Evolutionary conservation across 2,113 vertebrate species (phyloP).

Genomic region (Trogon melanurus): DNA sequence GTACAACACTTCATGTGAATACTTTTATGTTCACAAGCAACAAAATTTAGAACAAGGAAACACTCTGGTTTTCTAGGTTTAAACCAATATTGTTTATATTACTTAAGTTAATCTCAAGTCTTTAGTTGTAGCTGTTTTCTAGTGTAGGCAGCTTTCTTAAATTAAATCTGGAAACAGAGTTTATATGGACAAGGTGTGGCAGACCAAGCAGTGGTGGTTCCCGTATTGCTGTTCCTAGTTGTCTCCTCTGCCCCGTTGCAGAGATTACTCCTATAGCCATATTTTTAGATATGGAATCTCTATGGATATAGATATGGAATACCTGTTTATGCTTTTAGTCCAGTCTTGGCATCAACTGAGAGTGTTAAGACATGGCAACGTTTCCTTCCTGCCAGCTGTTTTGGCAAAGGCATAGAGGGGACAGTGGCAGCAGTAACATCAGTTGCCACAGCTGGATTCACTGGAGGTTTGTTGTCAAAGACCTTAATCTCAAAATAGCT

Average conservation of each 20-base stretch:
- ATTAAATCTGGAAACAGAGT: neutral
- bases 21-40: neutral
- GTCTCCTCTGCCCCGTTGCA: neutral
- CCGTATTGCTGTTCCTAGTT: neutral
- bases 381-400: conserved; percentile 69
- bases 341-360: neutral
- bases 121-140: neutral
- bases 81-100: neutral
- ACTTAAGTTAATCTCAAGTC: neutral
- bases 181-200: neutral
- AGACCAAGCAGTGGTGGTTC: neutral
- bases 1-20: neutral
- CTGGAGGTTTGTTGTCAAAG: conserved; percentile 27
- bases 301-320: too few relatives aligned
- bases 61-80: neutral
- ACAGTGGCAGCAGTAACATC: neutral
- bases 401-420: conserved; percentile 8
- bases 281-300: neutral
- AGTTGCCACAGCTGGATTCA: conserved; percentile 53
- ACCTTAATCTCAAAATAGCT: neutral
- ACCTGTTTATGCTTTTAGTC: conserved; percentile 41
- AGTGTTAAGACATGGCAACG: neutral
- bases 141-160: neutral
- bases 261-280: neutral
- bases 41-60: neutral